phyloP scores from a whole-genome alignment of 2,113 vertebrate genomes.

The Antigone vipio region DNA sequence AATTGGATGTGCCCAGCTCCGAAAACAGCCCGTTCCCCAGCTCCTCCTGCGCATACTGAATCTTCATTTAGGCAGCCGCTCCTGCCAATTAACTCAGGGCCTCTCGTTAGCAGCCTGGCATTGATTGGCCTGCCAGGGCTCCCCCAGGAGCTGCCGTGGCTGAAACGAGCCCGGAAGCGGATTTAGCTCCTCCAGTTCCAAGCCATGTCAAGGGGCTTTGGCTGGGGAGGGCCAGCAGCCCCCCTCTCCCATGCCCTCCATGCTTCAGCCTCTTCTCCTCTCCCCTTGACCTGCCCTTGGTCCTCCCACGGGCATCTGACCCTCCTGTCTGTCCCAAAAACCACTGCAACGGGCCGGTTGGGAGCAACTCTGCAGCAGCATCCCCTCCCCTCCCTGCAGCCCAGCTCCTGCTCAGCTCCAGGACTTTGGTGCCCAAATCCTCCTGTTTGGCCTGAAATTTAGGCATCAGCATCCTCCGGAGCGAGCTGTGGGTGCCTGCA shows the following conservation, averaged over 20 bases:
- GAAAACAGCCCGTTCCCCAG: background rate
- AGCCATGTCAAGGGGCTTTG: background rate
- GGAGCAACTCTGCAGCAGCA: background rate
- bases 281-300: background rate
- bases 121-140: background rate
- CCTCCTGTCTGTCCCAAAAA: background rate
- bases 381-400: background rate
- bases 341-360: accelerated
- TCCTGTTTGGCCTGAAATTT: background rate
- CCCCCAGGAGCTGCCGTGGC: background rate
- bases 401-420: background rate
- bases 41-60: background rate
- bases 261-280: background rate
- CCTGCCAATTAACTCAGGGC: background rate
- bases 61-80: background rate
- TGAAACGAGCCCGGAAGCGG: background rate
- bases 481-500: accelerated
- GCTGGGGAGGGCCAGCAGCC: background rate
- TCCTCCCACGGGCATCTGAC: background rate
- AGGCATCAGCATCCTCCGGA: accelerated
- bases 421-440: background rate
- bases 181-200: background rate
- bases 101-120: background rate
- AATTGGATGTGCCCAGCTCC: background rate
- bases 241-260: no score